phyloP scores from a whole-genome alignment of 2,797 vertebrate species.

The Bufotes viridis region DNA sequence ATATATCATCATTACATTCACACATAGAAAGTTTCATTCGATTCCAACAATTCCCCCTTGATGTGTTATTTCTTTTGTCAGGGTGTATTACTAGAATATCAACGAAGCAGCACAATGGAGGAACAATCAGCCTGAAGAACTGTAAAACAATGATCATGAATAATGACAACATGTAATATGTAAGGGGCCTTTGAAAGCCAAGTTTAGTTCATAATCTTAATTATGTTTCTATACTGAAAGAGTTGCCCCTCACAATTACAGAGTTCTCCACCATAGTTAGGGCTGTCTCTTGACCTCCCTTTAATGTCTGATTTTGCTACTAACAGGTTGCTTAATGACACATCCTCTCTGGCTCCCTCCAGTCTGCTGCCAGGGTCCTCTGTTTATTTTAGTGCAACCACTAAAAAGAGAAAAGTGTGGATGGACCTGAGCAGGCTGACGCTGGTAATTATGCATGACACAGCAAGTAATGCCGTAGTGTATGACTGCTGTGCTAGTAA shows the following conservation, averaged over 20 bases:
- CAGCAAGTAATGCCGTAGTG: not conserved
- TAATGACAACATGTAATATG: not conserved
- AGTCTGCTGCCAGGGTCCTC: conserved; percentile 55
- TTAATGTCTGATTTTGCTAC: conserved; percentile 59
- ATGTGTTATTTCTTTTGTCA: too few relatives aligned
- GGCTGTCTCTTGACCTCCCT: conserved; percentile 56
- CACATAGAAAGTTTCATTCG: too few relatives aligned
- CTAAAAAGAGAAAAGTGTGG: conserved; percentile 53
- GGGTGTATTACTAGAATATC: not conserved
- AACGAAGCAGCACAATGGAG: not conserved
- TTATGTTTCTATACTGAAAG: conserved; percentile 38
- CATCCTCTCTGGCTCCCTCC: conserved; percentile 60
- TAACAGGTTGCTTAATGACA: conserved; percentile 59
- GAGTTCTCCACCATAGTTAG: conserved; percentile 22
- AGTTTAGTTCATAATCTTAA: conserved; percentile 40
- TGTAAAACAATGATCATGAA: not conserved
- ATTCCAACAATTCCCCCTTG: too few relatives aligned
- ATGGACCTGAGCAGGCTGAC: conserved; percentile 34
- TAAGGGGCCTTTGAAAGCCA: not conserved
- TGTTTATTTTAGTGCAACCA: conserved; percentile 60
- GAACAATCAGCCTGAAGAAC: not conserved
- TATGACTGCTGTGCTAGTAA: not conserved
- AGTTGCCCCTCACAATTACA: conserved; percentile 49
- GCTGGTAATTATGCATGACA: conserved; percentile 22
- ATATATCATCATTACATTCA: not conserved